Evolutionary conservation across 2,888 invertebrate species (phyloP).

Genomic region (Clepsis dumicolana): DNA sequence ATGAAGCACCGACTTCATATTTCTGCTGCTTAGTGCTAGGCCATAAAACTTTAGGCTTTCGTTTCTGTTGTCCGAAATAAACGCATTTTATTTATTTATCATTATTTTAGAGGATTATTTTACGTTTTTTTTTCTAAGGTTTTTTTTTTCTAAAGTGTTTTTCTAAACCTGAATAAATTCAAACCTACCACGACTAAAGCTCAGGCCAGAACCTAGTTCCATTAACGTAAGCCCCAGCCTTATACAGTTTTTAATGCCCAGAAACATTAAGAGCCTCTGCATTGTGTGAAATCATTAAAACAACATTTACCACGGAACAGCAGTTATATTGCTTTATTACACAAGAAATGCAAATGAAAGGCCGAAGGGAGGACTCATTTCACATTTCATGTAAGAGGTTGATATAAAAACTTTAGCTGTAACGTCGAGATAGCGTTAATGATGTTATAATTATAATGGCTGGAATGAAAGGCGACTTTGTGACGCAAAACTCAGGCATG

Average conservation of each 20-base stretch:
- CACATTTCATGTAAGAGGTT: slow-evolving; percentile 16
- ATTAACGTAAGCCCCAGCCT: not conserved
- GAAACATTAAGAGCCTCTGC: slow-evolving; percentile 1
- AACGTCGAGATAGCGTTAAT: slow-evolving; percentile 21
- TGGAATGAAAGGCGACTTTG: not conserved
- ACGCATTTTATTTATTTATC: no score
- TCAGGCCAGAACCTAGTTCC: not conserved
- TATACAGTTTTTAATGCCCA: not conserved
- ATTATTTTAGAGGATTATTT: no score
- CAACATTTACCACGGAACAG: slow-evolving; percentile 19
- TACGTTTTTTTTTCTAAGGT: no score
- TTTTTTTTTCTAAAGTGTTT: no score
- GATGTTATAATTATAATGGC: slow-evolving; percentile 18
- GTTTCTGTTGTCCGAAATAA: no score
- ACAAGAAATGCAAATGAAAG: slow-evolving; percentile 32
- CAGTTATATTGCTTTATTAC: slow-evolving; percentile 6
- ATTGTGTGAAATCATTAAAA: slow-evolving; percentile 33
- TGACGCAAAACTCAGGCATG: not conserved
- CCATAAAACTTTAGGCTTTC: no score
- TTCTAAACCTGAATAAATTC: no score
- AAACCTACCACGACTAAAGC: no score
- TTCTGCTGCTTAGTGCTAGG: no score
- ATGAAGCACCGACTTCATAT: no score
- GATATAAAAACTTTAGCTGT: slow-evolving; percentile 10
- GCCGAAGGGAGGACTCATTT: slow-evolving; percentile 20